Evolutionary conservation across 35 echinoderm and acorn worm genomes (phyloP).

Genomic region (Patiria miniata): DNA sequence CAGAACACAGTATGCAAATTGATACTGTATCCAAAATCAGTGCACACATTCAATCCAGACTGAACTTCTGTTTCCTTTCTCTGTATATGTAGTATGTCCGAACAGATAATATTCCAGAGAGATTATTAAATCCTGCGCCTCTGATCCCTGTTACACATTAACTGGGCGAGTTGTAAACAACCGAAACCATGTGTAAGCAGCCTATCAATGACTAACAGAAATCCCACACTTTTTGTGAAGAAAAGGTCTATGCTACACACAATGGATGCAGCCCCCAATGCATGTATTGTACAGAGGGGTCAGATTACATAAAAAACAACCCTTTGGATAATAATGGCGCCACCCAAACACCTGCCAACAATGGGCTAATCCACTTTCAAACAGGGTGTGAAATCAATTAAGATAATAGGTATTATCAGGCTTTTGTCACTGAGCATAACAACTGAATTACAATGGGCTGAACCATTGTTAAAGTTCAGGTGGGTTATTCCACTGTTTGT

Average conservation of each 20-base stretch:
- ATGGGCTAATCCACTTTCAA: constrained; percentile 16
- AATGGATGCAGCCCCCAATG: neutral
- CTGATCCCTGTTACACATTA: too few species aligned
- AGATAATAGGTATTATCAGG: neutral
- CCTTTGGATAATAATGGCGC: neutral
- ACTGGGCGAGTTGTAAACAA: neutral
- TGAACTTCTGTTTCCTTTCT: too few species aligned
- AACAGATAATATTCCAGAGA: too few species aligned
- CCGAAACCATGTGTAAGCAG: neutral
- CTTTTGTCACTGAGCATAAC: neutral
- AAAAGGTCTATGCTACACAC: neutral
- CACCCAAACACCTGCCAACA: neutral
- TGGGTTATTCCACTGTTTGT: neutral
- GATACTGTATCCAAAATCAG: too few species aligned
- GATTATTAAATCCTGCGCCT: too few species aligned
- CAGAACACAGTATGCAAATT: neutral
- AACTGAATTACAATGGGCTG: neutral
- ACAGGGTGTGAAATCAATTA: neutral
- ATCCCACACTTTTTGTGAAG: neutral
- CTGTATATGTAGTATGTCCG: too few species aligned
- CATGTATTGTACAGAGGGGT: constrained; percentile 6
- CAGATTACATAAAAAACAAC: constrained; percentile 17
- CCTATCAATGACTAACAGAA: neutral
- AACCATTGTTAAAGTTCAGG: neutral
- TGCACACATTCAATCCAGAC: too few species aligned